Conservation (phyloP, 2,113 vertebrate genomes). For the Sitta europaea region DNA sequence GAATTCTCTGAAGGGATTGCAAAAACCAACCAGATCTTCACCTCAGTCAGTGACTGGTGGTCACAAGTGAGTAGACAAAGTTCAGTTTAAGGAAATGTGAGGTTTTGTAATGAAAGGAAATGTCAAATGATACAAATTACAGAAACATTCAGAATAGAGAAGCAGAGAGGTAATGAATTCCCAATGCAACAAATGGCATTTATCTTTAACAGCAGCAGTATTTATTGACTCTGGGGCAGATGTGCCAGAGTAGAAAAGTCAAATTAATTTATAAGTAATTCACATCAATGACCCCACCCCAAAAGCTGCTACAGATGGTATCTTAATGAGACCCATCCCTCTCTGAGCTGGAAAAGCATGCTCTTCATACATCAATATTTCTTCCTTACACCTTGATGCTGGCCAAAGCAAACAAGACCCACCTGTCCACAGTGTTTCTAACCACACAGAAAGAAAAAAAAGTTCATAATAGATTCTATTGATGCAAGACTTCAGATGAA, state of each 20-base stretch:
- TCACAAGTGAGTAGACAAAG: background rate
- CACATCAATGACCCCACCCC: background rate
- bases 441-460: background rate
- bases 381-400: background rate
- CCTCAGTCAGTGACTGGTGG: background rate
- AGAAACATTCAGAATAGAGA: background rate
- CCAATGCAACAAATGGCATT: accelerated
- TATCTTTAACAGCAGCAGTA: background rate
- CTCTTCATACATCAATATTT: background rate
- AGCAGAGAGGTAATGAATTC: background rate
- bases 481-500: background rate
- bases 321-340: background rate
- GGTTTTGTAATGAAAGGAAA: background rate
- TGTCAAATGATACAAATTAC: background rate
- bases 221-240: background rate
- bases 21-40: background rate
- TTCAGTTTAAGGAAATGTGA: background rate
- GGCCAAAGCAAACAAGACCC: slow-evolving; percentile 51
- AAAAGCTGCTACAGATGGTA: background rate
- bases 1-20: background rate
- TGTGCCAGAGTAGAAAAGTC: background rate
- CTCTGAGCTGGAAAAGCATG: background rate
- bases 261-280: background rate
- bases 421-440: slow-evolving; percentile 5
- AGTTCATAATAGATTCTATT: background rate